Conservation (phyloP, 2,113 vertebrate genomes). For the Otolemur garnettii region DNA sequence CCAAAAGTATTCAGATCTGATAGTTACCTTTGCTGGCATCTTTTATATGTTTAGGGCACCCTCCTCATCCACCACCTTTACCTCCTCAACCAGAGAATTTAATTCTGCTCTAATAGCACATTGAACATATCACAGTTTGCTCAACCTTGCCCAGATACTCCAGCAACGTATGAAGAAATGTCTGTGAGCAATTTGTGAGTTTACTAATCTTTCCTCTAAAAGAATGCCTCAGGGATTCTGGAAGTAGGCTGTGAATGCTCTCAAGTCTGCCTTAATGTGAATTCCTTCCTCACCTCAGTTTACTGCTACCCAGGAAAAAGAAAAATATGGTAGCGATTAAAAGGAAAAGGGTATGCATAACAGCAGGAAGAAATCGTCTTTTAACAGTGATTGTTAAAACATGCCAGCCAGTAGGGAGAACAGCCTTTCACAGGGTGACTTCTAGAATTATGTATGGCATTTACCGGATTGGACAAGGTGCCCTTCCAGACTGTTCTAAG, state of each 20-base stretch:
- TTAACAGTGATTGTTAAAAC: neutral
- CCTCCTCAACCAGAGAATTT: neutral
- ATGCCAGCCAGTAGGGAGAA: neutral
- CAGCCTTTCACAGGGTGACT: neutral
- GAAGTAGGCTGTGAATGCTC: neutral
- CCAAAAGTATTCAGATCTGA: fast-evolving
- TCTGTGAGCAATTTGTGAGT: neutral
- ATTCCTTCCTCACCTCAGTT: neutral
- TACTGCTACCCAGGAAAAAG: neutral
- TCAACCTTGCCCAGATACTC: neutral
- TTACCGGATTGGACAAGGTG: neutral
- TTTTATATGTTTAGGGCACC: neutral
- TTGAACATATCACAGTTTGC: neutral
- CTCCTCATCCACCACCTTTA: no score
- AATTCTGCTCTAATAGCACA: neutral
- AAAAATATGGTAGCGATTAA: neutral
- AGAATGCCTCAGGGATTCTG: neutral
- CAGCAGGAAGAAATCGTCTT: neutral
- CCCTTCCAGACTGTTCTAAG: neutral
- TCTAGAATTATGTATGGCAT: neutral
- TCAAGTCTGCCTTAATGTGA: neutral
- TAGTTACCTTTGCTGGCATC: no score
- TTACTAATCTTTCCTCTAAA: neutral
- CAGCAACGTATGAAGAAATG: neutral
- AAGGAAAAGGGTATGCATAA: neutral